Evolutionary conservation across 2,113 vertebrate species (phyloP), one percentile per base, ranked within the genome.

Genomic region (Lontra canadensis): DNA sequence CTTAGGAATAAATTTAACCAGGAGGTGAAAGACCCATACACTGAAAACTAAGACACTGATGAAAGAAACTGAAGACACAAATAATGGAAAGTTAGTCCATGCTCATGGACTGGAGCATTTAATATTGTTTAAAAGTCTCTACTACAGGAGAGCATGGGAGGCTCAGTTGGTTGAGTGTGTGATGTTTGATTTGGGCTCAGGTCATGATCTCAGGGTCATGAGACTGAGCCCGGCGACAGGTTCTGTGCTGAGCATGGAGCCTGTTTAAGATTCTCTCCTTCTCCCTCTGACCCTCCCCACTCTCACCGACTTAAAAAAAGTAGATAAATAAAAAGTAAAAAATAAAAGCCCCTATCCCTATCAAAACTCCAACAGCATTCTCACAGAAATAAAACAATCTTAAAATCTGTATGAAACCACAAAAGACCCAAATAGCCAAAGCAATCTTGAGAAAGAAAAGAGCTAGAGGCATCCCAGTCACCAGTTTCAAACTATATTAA

Each of bases 1-100:
- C 6, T 39, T 39, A 49, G 20, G 47, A 89, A 96, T 67, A 88
- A 67, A 78, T n/a, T 67, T 84, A 83, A 78, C 36, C 47, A 78
- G 88, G 1, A 93, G 67, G 65, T 31, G 9, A 89, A 79, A 93
- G 47, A 83, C 18, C 69, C 52, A 3, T 67, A 36, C 39, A 44
- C 6, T 93, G 67, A 93, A 96, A 96, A 88, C 59, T 82, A 59
- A 83, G 47, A 76, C 84, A 92, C 0, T 88, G n/a, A 82, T 36
- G 21, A 57, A 76, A 86, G 29, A 83, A 82, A 82, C 0, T 10
- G 9, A 88, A 88, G 14, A 92, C 49, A 67, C 31, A 92, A 93
- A 88, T 39, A 67, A 78, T 59, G 36, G 12, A 82, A 88, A 88
- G 26, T 20, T 11, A 89, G 7, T 55, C 59, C n/a, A 26, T 69